Evolutionary conservation across 2,113 vertebrate species (phyloP).

Genomic region (Spermophilus dauricus): DNA sequence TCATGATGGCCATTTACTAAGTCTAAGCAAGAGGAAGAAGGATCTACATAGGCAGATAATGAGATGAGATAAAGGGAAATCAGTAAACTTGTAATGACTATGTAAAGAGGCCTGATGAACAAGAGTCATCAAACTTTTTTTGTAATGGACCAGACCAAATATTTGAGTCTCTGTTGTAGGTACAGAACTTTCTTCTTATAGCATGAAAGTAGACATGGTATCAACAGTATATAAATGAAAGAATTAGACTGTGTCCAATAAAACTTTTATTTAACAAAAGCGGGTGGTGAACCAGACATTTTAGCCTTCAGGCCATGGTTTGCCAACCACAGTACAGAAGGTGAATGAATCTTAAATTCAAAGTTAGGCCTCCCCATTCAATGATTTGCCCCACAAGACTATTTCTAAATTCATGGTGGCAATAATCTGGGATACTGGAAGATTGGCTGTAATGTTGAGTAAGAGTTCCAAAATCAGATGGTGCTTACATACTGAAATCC

Average conservation of each 20-base stretch:
- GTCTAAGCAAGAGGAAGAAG: background rate
- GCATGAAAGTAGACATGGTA: background rate
- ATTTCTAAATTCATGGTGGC: background rate
- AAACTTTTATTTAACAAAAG: constrained; percentile 41
- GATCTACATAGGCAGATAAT: background rate
- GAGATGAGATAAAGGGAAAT: background rate
- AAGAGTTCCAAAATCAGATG: background rate
- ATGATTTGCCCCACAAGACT: background rate
- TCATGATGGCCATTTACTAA: background rate
- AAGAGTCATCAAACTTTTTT: background rate
- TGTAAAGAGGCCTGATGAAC: background rate
- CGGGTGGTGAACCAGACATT: background rate
- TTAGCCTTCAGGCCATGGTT: background rate
- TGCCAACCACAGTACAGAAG: background rate
- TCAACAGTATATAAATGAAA: background rate
- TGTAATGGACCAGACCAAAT: background rate
- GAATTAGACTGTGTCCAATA: background rate
- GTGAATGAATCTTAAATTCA: background rate
- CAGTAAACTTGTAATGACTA: background rate
- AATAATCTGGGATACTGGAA: background rate
- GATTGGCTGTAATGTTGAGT: background rate
- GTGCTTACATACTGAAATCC: background rate
- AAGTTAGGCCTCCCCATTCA: background rate
- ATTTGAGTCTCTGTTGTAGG: background rate
- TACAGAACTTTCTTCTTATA: background rate